Evolutionary conservation across 2,113 vertebrate genomes (phyloP).

Genomic region (Daphoenositta chrysoptera): DNA sequence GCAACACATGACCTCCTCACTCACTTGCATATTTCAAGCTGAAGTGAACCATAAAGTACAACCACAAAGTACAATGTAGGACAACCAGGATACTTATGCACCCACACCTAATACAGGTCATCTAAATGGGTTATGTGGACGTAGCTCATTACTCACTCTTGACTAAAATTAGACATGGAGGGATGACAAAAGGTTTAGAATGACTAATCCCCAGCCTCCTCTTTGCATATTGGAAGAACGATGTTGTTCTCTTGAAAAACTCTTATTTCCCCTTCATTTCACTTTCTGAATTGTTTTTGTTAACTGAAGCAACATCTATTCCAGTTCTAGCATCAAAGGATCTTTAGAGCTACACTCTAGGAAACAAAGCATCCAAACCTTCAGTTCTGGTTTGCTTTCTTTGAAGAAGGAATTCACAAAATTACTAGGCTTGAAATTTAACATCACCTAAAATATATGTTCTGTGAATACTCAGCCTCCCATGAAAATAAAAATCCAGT

Average conservation of each 20-base stretch:
- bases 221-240: background rate
- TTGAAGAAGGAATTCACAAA: background rate
- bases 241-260: background rate
- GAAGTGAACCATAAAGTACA: background rate
- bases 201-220: background rate
- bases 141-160: background rate
- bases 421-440: background rate
- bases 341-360: background rate
- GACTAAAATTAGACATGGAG: slow-evolving; percentile 22
- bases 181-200: background rate
- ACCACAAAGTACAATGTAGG: background rate
- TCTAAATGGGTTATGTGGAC: background rate
- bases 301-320: background rate
- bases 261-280: background rate
- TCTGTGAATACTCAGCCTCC: background rate
- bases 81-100: background rate
- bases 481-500: background rate
- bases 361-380: background rate
- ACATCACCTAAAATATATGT: background rate
- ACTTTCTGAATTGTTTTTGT: slow-evolving; percentile 1
- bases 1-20: background rate
- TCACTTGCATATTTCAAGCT: background rate
- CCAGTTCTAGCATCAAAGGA: background rate
- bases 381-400: background rate
- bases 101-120: background rate